Evolutionary conservation across 2,888 invertebrate genomes (phyloP), one percentile per base, ranked within the genome.

Genomic region (Rhyacophila evoluta): DNA sequence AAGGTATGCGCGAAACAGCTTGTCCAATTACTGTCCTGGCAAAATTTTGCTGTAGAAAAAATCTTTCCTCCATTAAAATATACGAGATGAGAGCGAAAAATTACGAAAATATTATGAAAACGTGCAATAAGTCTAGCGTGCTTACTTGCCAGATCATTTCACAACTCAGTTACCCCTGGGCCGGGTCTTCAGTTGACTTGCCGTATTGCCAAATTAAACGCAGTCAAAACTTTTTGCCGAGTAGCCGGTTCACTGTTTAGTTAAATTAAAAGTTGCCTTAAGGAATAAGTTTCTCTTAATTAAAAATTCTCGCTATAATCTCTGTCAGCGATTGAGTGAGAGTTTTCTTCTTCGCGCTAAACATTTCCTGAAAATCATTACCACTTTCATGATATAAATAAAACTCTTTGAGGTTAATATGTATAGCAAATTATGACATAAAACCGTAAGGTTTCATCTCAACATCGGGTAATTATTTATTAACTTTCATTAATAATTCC

Each of bases 231-330:
- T 55, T 55, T 41, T 25, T 1, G 55, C 55, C 55, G 55, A 55
- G 55, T 55, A 19, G 55, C 15, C 19, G 55, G 15, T 55, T 25
- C 55, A 55, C 55, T 55, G 55, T 55, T 55, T 55, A 55, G 55
- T 55, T 55, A 55, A 55, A 55, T 55, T 55, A 55, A 55, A 55
- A 55, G 55, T 55, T 55, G 55, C 55, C 15, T 55, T 55, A 2
- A 55, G 55, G 10, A 55, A 55, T 25, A 55, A 55, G 55, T 25
- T 55, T 55, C 19, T 55, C 55, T 55, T 55, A 55, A 55, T 55
- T 55, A 55, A 55, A 55, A 55, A 55, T 55, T 55, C 25, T 19
- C 8, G 25, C 55, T 19, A 25, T 25, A 55, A 55, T 55, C 55
- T 19, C 55, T 25, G 55, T 55, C 55, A 55, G 55, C 55, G 19